Evolutionary conservation across 2,797 vertebrate species (phyloP), one percentile per base, ranked within the genome.

Genomic region (Lagocephalus sceleratus): DNA sequence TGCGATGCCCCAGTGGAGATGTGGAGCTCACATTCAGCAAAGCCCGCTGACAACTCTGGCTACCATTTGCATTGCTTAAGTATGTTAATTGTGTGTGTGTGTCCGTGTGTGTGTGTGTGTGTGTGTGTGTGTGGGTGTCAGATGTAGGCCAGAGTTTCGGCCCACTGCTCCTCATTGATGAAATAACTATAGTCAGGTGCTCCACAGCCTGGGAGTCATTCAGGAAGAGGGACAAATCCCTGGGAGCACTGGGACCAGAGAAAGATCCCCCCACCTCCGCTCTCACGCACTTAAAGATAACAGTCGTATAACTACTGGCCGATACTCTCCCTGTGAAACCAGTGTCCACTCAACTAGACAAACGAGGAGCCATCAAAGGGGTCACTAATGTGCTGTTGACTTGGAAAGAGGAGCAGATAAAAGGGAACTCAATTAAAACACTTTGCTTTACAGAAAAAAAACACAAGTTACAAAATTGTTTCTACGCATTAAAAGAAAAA

Each of bases 151-250:
- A 66, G 41, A 12, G 14, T 57, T 74, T 72, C 66, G 23, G 56
- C 64, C 66, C 57, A 25, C 58, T 66, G 72, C 56, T 51, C 51
- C 52, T 53, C 60, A 43, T 19, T 70, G 78, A 85, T 63, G 65
- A 75, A 63, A 82, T 57, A 32, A 73, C 60, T 57, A 23, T 39
- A 64, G 72, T 78, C 71, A 75, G 58, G 73, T 47, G 64, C 59
- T 62, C 51, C 54, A 62, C 41, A 74, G 76, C 54, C 43, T 7
- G 17, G 43, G 50, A 78, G 66, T 81, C 63, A 66, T 68, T 78
- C 54, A 63, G 59, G 71, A 73, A 63, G 61, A 66, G 65, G 64
- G 42, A 53, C 54, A 75, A 75, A 80, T 73, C 71, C 73, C 75
- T 3, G 16, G 16, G 46, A 63, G 72, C 56, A 41, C 7, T 17